phyloP scores from a whole-genome alignment of 2,888 invertebrate genomes.

The Ecdyonurus torrentis region DNA sequence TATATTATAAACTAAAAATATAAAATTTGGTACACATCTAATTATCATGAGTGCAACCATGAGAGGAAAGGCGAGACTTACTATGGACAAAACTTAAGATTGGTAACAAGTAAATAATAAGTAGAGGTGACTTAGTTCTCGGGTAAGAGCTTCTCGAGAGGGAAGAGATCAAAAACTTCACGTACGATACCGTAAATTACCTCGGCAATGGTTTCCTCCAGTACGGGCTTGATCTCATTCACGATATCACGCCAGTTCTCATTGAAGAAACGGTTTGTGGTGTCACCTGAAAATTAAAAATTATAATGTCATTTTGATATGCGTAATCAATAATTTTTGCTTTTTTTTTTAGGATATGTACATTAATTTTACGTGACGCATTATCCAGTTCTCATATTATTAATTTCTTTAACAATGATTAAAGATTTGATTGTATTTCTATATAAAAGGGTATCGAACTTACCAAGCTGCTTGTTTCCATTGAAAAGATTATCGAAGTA shows the following conservation, averaged over 20 bases:
- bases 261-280: slow-evolving; percentile 11
- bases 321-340: no score
- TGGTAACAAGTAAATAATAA: no score
- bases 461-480: slow-evolving; percentile 9
- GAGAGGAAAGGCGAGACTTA: no score
- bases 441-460: no score
- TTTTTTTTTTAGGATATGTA: background rate
- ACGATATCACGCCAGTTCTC: slow-evolving; percentile 10
- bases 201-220: slow-evolving; percentile 9
- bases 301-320: no score
- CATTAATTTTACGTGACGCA: background rate
- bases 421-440: background rate
- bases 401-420: background rate
- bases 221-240: slow-evolving; percentile 10
- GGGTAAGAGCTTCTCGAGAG: slow-evolving; percentile 10
- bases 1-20: no score
- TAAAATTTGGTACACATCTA: no score
- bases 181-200: slow-evolving; percentile 8
- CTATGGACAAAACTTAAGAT: no score
- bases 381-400: background rate
- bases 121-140: background rate
- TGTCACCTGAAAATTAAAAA: slow-evolving; percentile 9
- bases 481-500: slow-evolving; percentile 11
- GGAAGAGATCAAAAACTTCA: slow-evolving; percentile 10
- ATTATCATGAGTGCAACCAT: no score